Base-by-base conservation (phyloP, 2,888 invertebrate genomes). In the Tethea ocularis region DNA sequence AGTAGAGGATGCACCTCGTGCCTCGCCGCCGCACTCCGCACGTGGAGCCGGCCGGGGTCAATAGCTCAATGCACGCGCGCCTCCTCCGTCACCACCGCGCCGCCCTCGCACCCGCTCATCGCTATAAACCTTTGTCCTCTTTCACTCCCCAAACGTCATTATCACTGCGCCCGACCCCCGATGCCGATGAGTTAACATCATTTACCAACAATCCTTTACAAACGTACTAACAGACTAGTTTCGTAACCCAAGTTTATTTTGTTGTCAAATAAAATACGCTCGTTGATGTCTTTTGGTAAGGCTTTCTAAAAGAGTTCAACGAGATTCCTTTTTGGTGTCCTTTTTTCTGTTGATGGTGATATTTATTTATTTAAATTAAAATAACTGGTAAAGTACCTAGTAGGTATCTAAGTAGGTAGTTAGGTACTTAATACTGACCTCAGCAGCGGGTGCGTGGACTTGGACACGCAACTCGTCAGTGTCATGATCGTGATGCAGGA, bases 391-490 rank as follows among this genome's bases (percentile, higher is more conserved):
- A n/a, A n/a, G n/a, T n/a, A n/a, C n/a, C n/a, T n/a, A n/a, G n/a
- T n/a, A n/a, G n/a, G n/a, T n/a, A n/a, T n/a, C n/a, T 51, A 51
- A 51, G 11, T n/a, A 13, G 13, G 15, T 33, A 33, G 8, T 1
- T n/a, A 20, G 4, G 17, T 33, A 3, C 26, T 17, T 10, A 24
- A 53, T 17, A 93, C 95, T 94, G 78, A 97, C 97, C 95, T 97
- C 97, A 77, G 94, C 94, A 70, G 96, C 96, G 69, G 95, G 95
- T 56, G 96, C 95, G 67, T 94, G 95, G 69, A 96, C 95, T 78
- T 95, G 94, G 67, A 97, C 95, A 80, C 95, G 93, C 61, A 98
- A 97, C 83, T 98, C 98, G 89, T 98, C 98, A 62, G 95, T 94
- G 67, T 95, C 94, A 73, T 94, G 93, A 80, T 96, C 95, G 85